Conservation (phyloP, 2,888 invertebrate genomes). For the Rhamphomyia laevipes region DNA sequence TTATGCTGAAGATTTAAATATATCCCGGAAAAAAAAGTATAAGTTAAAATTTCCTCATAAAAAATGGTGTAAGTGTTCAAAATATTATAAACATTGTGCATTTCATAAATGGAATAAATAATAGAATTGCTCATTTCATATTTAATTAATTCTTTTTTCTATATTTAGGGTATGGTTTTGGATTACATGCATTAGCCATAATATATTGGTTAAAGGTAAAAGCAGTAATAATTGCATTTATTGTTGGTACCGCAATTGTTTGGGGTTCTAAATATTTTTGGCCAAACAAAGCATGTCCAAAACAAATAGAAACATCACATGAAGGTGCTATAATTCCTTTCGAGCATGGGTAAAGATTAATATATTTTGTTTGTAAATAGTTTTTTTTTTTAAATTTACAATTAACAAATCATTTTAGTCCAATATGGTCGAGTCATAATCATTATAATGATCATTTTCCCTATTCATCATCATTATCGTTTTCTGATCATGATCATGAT, state of each 20-base stretch:
- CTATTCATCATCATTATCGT: constrained; percentile 21
- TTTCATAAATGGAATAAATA: too few relatives aligned
- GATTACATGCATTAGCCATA: constrained; percentile 27
- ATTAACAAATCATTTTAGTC: constrained; percentile 14
- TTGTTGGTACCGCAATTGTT: constrained; percentile 32
- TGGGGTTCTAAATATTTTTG: constrained; percentile 28
- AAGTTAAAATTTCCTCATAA: too few relatives aligned
- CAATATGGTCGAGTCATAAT: constrained; percentile 19
- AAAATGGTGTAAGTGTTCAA: too few relatives aligned
- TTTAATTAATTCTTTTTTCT: too few relatives aligned
- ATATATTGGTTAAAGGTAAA: constrained; percentile 35
- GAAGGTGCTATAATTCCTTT: constrained; percentile 21
- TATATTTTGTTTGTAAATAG: background rate
- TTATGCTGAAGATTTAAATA: too few relatives aligned
- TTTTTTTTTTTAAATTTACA: background rate
- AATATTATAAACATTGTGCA: too few relatives aligned
- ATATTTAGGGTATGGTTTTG: constrained; percentile 26
- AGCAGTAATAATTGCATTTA: constrained; percentile 31
- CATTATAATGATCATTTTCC: constrained; percentile 26
- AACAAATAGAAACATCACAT: constrained; percentile 13
- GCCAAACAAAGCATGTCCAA: constrained; percentile 17
- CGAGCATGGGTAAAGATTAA: constrained; percentile 32
- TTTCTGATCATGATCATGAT: constrained; percentile 7
- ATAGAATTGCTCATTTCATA: too few relatives aligned
- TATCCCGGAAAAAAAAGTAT: too few relatives aligned